Evolutionary conservation across 2,888 invertebrate species (phyloP).

Genomic region (Sepioteuthis lessoniana): DNA sequence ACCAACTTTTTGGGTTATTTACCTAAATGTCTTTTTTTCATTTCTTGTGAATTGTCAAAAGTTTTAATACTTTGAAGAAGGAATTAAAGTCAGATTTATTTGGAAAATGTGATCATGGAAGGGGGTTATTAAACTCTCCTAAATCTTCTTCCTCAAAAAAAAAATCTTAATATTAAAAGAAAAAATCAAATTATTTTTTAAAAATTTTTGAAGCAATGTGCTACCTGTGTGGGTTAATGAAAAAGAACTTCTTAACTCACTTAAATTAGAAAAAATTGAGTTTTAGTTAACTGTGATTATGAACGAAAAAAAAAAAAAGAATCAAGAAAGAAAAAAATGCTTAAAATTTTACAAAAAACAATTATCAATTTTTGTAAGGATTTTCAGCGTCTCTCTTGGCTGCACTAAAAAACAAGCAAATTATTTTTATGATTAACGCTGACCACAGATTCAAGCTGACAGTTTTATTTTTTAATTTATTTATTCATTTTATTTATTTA

Average conservation of each 20-base stretch:
- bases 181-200: not conserved
- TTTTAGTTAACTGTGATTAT: not conserved
- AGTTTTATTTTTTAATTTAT: not conserved
- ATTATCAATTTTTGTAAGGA: not conserved
- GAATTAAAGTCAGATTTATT: not conserved
- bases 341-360: not conserved
- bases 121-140: not conserved
- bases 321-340: not conserved
- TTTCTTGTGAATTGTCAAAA: not conserved
- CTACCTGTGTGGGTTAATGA: not conserved
- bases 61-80: not conserved
- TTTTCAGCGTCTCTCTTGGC: not conserved
- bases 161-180: not conserved
- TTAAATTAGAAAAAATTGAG: conserved; percentile 2
- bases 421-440: conserved; percentile 33
- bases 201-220: not conserved
- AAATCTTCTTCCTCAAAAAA: not conserved
- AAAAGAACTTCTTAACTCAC: not conserved
- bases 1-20: too few species aligned
- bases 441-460: not conserved
- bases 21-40: not conserved
- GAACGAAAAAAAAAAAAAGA: not conserved
- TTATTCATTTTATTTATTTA: too few species aligned
- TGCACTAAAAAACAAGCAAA: not conserved
- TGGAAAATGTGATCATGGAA: not conserved